Conservation (phyloP, 2,888 invertebrate genomes). For the Lasioglossum leucozonium region DNA sequence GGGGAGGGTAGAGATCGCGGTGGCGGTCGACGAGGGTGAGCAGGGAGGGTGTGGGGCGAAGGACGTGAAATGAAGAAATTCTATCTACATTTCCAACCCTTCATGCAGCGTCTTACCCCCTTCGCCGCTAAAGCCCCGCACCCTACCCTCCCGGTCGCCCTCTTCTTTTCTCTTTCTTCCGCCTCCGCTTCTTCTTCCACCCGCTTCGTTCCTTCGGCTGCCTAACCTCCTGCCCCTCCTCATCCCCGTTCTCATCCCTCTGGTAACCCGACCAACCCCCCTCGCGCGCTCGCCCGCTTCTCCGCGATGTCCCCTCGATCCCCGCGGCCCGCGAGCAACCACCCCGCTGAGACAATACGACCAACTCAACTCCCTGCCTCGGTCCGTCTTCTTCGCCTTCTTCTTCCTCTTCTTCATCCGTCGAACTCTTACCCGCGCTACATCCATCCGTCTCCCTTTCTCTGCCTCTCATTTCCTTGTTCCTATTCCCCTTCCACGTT, state of each 20-base stretch:
- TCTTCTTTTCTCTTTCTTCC: constrained; percentile 71
- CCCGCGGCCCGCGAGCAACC: constrained; percentile 78
- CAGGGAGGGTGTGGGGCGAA: constrained; percentile 78
- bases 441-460: constrained; percentile 42
- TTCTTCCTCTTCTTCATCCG: constrained; percentile 57
- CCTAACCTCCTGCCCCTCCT: constrained; percentile 58
- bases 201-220: constrained; percentile 70
- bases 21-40: constrained; percentile 78
- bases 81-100: constrained; percentile 87
- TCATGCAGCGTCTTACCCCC: constrained; percentile 84
- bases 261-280: constrained; percentile 59
- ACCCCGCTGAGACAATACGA: constrained; percentile 82
- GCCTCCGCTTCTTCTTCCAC: constrained; percentile 68
- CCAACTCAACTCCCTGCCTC: constrained; percentile 69
- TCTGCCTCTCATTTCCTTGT: constrained; percentile 50
- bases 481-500: constrained; percentile 52
- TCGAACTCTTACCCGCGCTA: constrained; percentile 51
- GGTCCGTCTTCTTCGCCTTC: constrained; percentile 65
- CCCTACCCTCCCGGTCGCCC: constrained; percentile 66
- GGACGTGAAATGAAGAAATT: constrained; percentile 87
- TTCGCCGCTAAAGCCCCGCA: constrained; percentile 66
- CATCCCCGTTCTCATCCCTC: constrained; percentile 37
- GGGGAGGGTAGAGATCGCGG: constrained; percentile 84
- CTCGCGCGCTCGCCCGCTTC: constrained; percentile 65
- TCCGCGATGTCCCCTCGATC: constrained; percentile 71